Evolutionary conservation across 2,113 vertebrate species (phyloP).

Genomic region (Tetraodon nigroviridis): DNA sequence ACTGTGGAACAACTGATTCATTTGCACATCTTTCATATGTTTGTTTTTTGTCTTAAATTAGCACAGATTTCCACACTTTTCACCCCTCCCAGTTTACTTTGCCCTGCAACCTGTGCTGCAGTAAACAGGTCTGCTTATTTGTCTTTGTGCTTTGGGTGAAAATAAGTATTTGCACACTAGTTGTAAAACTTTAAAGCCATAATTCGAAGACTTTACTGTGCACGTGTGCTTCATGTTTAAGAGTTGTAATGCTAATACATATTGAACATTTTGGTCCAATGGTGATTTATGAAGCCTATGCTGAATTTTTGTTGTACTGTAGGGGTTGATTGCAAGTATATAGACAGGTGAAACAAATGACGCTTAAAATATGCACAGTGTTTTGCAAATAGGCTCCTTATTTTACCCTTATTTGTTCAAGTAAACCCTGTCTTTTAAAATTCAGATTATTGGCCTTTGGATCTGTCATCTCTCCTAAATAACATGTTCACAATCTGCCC

Average conservation of each 20-base stretch:
- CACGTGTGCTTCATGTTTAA: not conserved
- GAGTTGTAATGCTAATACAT: not conserved
- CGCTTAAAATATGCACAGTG: conserved; percentile 20
- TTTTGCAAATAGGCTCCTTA: conserved; percentile 36
- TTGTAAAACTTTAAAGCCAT: too few species aligned
- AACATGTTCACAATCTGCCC: conserved; percentile 25
- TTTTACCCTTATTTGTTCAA: not conserved
- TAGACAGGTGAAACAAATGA: conserved; percentile 14
- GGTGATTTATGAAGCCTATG: not conserved
- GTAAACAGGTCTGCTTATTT: too few species aligned
- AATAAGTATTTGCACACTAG: not conserved
- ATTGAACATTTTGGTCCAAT: not conserved
- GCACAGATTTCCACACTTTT: conserved; percentile 1
- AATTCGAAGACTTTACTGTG: too few species aligned
- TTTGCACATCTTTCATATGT: conserved; percentile 20
- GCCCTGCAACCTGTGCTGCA: too few species aligned
- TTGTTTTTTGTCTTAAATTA: conserved; percentile 1
- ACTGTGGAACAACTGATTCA: conserved; percentile 6
- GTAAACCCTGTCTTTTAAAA: conserved; percentile 36
- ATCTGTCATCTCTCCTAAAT: conserved; percentile 44
- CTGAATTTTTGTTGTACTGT: not conserved
- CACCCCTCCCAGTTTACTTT: not conserved
- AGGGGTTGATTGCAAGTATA: not conserved
- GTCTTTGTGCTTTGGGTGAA: too few species aligned
- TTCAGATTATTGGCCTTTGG: conserved; percentile 27